Evolutionary conservation across 2,113 vertebrate species (phyloP).

Genomic region (human (Homo sapiens)): DNA sequence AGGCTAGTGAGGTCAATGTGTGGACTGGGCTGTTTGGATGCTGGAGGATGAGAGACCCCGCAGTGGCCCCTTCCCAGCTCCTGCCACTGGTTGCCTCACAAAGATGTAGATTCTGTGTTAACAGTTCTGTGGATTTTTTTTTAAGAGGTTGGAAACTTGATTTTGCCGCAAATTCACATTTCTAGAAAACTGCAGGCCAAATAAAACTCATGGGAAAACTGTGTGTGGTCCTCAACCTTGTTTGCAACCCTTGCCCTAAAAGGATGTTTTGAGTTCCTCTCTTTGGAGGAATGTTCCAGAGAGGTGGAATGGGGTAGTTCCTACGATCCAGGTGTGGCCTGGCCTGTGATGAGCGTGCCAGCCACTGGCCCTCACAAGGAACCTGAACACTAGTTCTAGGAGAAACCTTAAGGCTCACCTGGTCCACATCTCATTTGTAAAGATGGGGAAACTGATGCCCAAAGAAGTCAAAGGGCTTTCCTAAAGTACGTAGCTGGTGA

Average conservation of each 20-base stretch:
- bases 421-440: neutral
- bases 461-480: neutral
- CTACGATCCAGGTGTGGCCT: rapidly evolving
- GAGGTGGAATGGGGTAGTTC: rapidly evolving
- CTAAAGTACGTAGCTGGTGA: neutral
- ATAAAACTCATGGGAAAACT: neutral
- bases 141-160: neutral
- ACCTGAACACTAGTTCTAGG: neutral
- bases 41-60: neutral
- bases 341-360: neutral
- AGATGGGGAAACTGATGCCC: neutral
- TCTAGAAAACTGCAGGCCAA: neutral
- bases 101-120: neutral
- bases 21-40: neutral
- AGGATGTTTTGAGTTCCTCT: neutral
- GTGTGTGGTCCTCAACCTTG: neutral
- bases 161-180: neutral
- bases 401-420: neutral
- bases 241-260: neutral
- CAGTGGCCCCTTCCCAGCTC: neutral
- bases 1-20: too few relatives aligned
- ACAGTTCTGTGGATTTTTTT: neutral
- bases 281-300: neutral
- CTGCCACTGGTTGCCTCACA: rapidly evolving
- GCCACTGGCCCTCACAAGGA: neutral